Percentiles rank a stretch among this genome's conserved stretches.
Evolutionary conservation across 2,888 invertebrate genomes (phyloP).

Genomic region (Pollenia griseotomentosa): DNA sequence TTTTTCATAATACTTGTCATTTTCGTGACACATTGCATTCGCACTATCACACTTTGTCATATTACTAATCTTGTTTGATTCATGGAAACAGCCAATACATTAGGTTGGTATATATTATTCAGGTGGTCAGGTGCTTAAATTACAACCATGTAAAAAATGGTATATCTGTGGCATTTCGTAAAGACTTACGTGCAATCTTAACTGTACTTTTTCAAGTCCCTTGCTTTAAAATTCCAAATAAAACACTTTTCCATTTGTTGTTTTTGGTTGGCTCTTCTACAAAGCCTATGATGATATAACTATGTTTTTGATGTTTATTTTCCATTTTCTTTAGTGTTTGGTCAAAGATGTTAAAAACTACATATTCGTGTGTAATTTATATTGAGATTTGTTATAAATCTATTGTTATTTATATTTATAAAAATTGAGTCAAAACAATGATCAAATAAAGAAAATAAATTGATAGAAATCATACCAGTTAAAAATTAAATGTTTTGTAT

Average conservation of each 20-base stretch:
- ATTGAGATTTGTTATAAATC: constrained; percentile 19
- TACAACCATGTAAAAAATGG: too few relatives aligned
- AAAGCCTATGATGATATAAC: constrained; percentile 51
- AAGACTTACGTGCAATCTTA: neutral
- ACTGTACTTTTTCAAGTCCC: constrained; percentile 23
- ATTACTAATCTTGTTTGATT: too few relatives aligned
- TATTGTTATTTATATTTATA: constrained; percentile 23
- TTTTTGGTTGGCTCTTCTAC: constrained; percentile 62
- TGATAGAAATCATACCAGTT: neutral
- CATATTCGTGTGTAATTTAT: constrained; percentile 32
- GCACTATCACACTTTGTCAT: too few relatives aligned
- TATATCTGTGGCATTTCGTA: neutral
- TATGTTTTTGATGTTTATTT: constrained; percentile 57
- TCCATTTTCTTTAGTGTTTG: constrained; percentile 19
- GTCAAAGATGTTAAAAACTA: constrained; percentile 42
- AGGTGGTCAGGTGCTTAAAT: too few relatives aligned
- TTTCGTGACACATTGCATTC: too few relatives aligned
- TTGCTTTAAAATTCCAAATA: neutral
- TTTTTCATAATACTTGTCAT: too few relatives aligned
- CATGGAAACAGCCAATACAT: too few relatives aligned
- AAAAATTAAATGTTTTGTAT: too few relatives aligned
- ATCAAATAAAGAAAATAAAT: neutral
- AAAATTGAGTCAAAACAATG: constrained; percentile 43
- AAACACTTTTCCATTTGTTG: constrained; percentile 12
- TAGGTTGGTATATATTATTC: too few relatives aligned